Evolutionary conservation across 30 jellyfish, hydroid and myxozoan genomes (phyloP).

Genomic region (Rhopilema esculentum): DNA sequence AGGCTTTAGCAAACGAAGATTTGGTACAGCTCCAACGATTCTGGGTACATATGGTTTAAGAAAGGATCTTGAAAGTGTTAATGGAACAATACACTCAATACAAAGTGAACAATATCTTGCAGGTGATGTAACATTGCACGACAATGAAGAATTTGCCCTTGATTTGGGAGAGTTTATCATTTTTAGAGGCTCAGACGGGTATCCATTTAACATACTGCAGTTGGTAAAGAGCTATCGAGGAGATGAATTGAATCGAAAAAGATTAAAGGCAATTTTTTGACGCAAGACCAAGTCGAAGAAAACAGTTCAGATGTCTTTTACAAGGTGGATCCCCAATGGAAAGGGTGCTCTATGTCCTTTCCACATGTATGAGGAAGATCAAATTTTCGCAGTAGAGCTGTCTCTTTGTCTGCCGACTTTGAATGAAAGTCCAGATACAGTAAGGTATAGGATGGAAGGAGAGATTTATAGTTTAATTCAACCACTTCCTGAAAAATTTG

Average conservation of each 20-base stretch:
- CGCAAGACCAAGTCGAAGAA: not conserved
- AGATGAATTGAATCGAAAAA: too few relatives aligned
- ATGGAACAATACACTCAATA: not conserved
- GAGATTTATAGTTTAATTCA: not conserved
- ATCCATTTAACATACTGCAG: not conserved
- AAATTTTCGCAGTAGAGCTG: not conserved
- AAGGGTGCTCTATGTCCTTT: too few relatives aligned
- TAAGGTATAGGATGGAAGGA: constrained; percentile 4
- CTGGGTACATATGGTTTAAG: not conserved
- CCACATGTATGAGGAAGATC: too few relatives aligned
- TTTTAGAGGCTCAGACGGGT: constrained; percentile 28
- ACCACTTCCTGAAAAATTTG: constrained; percentile 1
- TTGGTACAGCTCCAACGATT: constrained; percentile 21
- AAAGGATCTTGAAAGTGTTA: not conserved
- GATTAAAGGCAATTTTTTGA: too few relatives aligned
- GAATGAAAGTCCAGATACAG: constrained; percentile 2
- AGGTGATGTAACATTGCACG: not conserved
- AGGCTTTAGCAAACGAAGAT: constrained; percentile 22
- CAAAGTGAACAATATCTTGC: not conserved
- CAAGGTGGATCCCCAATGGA: too few relatives aligned
- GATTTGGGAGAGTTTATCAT: constrained; percentile 9
- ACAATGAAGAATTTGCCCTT: constrained; percentile 10
- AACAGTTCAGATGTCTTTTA: too few relatives aligned
- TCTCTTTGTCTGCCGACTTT: not conserved
- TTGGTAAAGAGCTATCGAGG: too few relatives aligned